These are phyloP conservation scores for Monopis laevigella DNA, from an alignment of 2,888 invertebrate genomes.

Conservation along the genomic window DNA sequence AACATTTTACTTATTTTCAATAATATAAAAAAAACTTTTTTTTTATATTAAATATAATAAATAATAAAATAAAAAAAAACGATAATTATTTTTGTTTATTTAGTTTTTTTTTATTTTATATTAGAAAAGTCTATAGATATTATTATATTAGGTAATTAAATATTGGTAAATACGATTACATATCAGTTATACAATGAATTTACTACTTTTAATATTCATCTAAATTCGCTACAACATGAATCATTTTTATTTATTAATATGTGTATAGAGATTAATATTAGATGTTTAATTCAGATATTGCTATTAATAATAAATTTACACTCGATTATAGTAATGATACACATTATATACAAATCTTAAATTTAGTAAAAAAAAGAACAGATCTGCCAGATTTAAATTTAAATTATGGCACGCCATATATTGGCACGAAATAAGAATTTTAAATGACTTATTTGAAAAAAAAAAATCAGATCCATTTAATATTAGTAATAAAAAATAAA, in stretches of 20 bases:
- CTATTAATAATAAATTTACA: slow-evolving; percentile 25
- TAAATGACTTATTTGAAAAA: not conserved
- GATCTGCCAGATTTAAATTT: slow-evolving; percentile 20
- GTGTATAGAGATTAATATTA: not conserved
- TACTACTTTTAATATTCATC: slow-evolving; percentile 37
- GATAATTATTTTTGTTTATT: too few species aligned
- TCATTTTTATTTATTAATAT: slow-evolving; percentile 28
- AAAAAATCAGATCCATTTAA: slow-evolving; percentile 2
- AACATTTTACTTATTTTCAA: not conserved
- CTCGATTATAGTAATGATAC: slow-evolving; percentile 6
- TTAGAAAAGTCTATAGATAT: too few species aligned
- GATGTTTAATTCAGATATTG: not conserved
- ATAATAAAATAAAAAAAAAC: too few species aligned
- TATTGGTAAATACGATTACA: slow-evolving; percentile 21
- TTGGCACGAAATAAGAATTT: slow-evolving; percentile 1
- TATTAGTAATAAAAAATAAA: not conserved
- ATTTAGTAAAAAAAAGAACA: slow-evolving; percentile 20
- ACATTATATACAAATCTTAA: slow-evolving; percentile 2
- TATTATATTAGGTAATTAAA: not conserved
- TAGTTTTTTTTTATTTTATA: too few species aligned
- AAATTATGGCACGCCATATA: not conserved
- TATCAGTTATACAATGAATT: slow-evolving; percentile 35
- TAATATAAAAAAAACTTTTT: not conserved
- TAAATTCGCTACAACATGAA: slow-evolving; percentile 61
- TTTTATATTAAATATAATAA: not conserved